Evolutionary conservation across 2,797 vertebrate species (phyloP), one percentile per base, ranked within the genome.

Genomic region (Sebastes aleutianus): DNA sequence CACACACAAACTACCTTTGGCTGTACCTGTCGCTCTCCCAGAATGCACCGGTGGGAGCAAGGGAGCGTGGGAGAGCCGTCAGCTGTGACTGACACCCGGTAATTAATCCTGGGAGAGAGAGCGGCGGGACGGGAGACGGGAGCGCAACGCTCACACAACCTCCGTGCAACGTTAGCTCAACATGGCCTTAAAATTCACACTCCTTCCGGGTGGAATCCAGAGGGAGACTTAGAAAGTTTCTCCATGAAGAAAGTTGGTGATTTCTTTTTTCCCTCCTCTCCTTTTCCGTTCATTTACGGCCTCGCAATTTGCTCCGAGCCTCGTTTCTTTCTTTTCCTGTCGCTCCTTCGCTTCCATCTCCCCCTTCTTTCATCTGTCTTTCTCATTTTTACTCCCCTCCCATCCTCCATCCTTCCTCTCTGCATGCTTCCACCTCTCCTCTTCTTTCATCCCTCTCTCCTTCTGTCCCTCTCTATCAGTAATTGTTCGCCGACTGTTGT

Each of bases 41-140:
- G 81, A 93, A 92, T 91, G 88, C 91, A 85, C 85, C 73, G 7
- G 57, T 87, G 89, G 86, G 89, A 91, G 88, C 82, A 87, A 80
- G 89, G 86, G 88, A 92, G 90, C 83, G 89, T 93, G 92, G 92
- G 93, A 94, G 92, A 91, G 91, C 87, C 84, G 82, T 92, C 88
- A 78, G 88, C 90, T 92, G 85, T 94, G 94, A 95, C 89, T 93
- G 94, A 94, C 94, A 93, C 83, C 56, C 79, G 58, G 84, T 94
- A 94, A 95, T 94, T 94, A 95, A 95, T 93, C 91, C 92, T 86
- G 66, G 58, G 91, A 90, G 91, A 89, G 88, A 63, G 84, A 85
- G 57, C 18, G 74, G 70, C 54, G 74, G 61, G 56, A 27, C 67
- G 31, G 80, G 83, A 83, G 68, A 76, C 12, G 57, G 74, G 62